Base-by-base conservation (phyloP, 2,113 vertebrate genomes). In the Isurus oxyrinchus region DNA sequence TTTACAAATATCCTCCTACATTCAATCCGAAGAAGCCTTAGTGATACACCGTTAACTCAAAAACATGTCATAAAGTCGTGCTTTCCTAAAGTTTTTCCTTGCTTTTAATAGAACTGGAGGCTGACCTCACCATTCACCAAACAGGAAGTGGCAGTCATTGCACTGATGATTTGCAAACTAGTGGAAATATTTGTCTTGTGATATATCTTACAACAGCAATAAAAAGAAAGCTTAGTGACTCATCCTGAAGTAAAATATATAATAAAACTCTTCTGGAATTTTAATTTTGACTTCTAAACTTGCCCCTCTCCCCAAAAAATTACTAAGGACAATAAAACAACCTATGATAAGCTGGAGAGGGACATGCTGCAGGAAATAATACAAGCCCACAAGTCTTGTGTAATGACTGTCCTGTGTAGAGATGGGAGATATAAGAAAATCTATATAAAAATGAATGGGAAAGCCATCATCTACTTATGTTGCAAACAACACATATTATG, bases 121-220 rank as follows among this genome's bases (percentile, higher is more conserved):
- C 63, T 95, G 94, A 95, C 94, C 94, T 95, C 94, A 95, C 94
- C 94, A 55, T 72, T 76, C 94, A 95, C 67, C 49, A 72, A 69
- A 95, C 94, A 95, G 94, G 94, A 95, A 95, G 94, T 55, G 69
- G 67, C 94, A 95, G 94, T 95, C 94, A 95, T 31, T 95, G 94
- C 67, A 72, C 94, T 35, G 94, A 95, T 95, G 94, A 95, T 95
- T 95, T 95, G 76, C 94, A 95, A 95, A 95, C 67, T 72, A 55
- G 67, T 95, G 67, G 94, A 95, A 72, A 95, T 95, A 95, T 95
- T 95, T 95, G 49, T 95, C 94, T 95, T 95, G 94, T 69, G 44
- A 95, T 95, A 95, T 95, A 95, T 95, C 94, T 95, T 95, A 95
- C 67, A 95, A 76, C 94, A 95, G 94, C 67, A 72, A 95, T 72